A percentile compares a stretch with the other conserved stretches of the same genome.
Conservation (phyloP, 2,888 invertebrate species). For the Yponomeuta cagnagella region DNA sequence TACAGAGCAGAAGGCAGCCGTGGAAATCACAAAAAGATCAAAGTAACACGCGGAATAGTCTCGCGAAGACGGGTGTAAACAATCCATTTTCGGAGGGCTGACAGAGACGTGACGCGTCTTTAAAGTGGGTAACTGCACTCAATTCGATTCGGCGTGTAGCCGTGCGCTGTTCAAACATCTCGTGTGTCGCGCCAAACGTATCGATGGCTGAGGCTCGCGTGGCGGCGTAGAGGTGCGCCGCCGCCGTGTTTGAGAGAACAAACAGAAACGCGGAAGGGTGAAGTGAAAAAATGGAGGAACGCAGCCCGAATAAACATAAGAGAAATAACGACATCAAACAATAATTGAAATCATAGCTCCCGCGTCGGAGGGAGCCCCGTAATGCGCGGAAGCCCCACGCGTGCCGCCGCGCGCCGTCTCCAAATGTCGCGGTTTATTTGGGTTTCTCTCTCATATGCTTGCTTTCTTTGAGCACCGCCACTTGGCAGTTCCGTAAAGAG, state of each 20-base stretch:
- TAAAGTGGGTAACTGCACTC: conserved; percentile 50
- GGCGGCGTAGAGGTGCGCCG: conserved; percentile 39
- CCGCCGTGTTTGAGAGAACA: conserved; percentile 52
- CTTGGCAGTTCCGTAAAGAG: conserved; percentile 8
- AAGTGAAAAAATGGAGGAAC: conserved; percentile 62
- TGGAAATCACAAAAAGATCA: conserved; percentile 10
- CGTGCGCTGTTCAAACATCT: conserved; percentile 58
- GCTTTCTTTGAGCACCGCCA: conserved; percentile 16
- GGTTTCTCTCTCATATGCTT: conserved; percentile 32
- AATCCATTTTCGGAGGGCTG: conserved; percentile 15
- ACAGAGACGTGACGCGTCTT: conserved; percentile 30
- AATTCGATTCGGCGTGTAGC: conserved; percentile 47
- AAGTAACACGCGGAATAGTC: conserved; percentile 1
- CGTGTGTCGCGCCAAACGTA: conserved; percentile 54
- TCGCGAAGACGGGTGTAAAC: conserved; percentile 2
- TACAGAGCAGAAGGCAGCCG: conserved; percentile 3
- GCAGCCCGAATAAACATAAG: conserved; percentile 67
- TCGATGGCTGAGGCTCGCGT: conserved; percentile 52
- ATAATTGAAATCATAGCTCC: conserved; percentile 70
- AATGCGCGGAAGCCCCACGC: conserved; percentile 40
- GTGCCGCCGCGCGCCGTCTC: conserved; percentile 24
- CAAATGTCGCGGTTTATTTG: conserved; percentile 22
- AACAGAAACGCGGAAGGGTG: conserved; percentile 59
- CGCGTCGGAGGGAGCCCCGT: conserved; percentile 37
- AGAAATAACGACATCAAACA: conserved; percentile 71